Conservation (phyloP, 1,140 invertebrate genomes). For the Cydia pomonella region DNA sequence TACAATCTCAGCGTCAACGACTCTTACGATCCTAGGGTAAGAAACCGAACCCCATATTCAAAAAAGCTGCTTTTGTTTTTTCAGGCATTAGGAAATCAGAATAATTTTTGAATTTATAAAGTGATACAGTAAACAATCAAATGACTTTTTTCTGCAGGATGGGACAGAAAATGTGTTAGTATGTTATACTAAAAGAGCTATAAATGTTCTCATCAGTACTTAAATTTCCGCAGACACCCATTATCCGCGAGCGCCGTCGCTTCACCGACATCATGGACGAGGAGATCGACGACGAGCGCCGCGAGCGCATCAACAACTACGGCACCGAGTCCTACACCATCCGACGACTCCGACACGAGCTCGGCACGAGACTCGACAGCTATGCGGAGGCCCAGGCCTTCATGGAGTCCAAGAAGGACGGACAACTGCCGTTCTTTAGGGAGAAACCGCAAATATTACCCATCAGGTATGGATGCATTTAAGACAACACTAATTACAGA, state of each 20-base stretch:
- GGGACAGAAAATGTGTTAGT: too few species aligned
- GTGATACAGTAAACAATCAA: too few species aligned
- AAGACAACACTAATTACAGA: too few species aligned
- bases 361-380: conserved; percentile 89
- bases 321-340: conserved; percentile 86
- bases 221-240: conserved; percentile 84
- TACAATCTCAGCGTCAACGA: conserved; percentile 84
- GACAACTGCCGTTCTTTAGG: conserved; percentile 89
- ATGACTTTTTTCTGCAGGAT: too few species aligned
- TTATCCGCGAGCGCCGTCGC: conserved; percentile 92
- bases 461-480: conserved; percentile 78
- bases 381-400: conserved; percentile 92
- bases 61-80: too few species aligned
- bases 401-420: conserved; percentile 89
- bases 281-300: conserved; percentile 95
- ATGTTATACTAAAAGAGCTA: too few species aligned
- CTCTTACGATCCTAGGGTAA: conserved; percentile 88
- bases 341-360: conserved; percentile 89
- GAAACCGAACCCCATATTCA: conserved; percentile 39
- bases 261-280: conserved; percentile 98
- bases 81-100: too few species aligned
- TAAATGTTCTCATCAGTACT: not conserved
- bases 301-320: conserved; percentile 89
- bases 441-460: conserved; percentile 90
- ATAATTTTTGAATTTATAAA: too few species aligned